Conservation (phyloP, 1,140 invertebrate species). For the Sinonovacula constricta region DNA sequence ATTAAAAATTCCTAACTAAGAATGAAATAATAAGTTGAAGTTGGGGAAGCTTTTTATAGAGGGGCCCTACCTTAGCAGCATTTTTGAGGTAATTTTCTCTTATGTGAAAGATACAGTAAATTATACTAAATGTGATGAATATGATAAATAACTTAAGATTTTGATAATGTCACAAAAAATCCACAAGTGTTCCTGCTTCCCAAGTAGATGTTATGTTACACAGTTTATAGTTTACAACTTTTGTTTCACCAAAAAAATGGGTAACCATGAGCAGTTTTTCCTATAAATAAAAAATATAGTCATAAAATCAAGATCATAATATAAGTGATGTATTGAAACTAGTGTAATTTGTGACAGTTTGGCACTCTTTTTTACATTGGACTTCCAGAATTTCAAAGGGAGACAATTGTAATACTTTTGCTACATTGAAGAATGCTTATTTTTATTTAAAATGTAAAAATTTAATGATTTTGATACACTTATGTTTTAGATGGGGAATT, state of each 20-base stretch:
- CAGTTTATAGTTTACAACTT: no score
- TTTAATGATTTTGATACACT: constrained; percentile 13
- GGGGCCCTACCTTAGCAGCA: constrained; percentile 16
- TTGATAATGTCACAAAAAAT: constrained; percentile 20
- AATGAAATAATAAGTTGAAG: constrained; percentile 16
- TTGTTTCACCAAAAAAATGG: constrained; percentile 16
- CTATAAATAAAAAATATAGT: constrained; percentile 17
- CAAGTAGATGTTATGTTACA: constrained; percentile 15
- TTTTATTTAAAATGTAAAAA: constrained; percentile 18
- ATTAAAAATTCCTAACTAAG: constrained; percentile 12
- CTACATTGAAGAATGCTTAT: constrained; percentile 16
- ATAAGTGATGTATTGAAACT: constrained; percentile 17
- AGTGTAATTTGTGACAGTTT: constrained; percentile 15
- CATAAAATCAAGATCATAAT: constrained; percentile 14
- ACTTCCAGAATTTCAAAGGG: constrained; percentile 14
- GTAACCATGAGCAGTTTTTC: constrained; percentile 15
- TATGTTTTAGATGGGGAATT: constrained; percentile 14
- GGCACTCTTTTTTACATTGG: constrained; percentile 10
- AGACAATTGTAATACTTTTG: constrained; percentile 14
- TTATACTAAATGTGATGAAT: constrained; percentile 17
- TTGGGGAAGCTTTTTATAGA: constrained; percentile 13
- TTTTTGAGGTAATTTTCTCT: constrained; percentile 16
- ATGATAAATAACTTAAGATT: constrained; percentile 20
- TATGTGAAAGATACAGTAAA: constrained; percentile 15
- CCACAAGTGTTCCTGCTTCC: constrained; percentile 17